Evolutionary conservation across 2,113 vertebrate species (phyloP).

Genomic region (Ictidomys tridecemlineatus): DNA sequence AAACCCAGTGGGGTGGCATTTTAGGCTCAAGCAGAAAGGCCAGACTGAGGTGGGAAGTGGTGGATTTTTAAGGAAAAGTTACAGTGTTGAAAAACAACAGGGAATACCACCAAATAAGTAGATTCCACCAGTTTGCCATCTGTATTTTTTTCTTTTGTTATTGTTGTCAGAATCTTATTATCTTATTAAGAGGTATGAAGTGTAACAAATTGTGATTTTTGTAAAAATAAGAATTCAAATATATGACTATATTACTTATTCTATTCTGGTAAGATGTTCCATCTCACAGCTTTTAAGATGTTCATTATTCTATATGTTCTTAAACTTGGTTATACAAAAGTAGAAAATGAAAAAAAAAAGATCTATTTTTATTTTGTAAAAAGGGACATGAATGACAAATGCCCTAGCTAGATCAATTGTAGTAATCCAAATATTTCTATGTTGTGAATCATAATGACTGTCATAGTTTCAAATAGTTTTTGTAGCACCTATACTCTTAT

Average conservation of each 20-base stretch:
- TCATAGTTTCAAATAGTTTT: background rate
- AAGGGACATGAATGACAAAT: background rate
- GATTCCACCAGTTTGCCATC: background rate
- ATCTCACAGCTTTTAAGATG: background rate
- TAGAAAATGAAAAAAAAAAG: background rate
- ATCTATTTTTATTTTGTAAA: background rate
- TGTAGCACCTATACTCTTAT: background rate
- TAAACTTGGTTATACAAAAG: background rate
- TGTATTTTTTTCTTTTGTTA: background rate
- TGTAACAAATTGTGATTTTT: background rate
- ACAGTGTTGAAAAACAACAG: background rate
- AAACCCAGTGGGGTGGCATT: no score
- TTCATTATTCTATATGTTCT: background rate
- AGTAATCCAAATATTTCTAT: constrained; percentile 16
- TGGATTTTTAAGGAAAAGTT: background rate
- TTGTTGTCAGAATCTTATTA: background rate
- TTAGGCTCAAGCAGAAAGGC: background rate
- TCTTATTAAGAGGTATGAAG: background rate
- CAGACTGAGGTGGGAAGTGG: background rate
- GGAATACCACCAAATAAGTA: background rate
- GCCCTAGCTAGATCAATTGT: background rate
- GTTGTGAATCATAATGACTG: background rate
- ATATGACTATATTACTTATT: background rate
- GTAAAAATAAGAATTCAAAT: background rate
- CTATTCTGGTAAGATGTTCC: background rate